phyloP scores from a whole-genome alignment of 2,888 invertebrate genomes.

The Pomacea canaliculata region DNA sequence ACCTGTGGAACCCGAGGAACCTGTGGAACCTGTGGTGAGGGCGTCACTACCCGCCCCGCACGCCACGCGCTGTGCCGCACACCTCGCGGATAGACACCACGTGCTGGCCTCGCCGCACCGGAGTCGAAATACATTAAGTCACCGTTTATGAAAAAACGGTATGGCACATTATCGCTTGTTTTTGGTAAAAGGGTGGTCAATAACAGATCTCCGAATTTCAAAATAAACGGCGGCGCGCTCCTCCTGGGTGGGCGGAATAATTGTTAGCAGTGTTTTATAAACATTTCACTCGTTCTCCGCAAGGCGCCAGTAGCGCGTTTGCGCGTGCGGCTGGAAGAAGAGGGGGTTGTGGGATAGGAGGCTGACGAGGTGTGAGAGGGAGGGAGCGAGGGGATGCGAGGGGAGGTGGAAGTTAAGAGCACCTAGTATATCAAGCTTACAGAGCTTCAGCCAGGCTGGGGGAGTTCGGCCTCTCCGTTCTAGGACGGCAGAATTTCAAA shows the following conservation, averaged over 20 bases:
- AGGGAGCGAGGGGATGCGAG: not conserved
- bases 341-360: not conserved
- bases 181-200: conserved; percentile 60
- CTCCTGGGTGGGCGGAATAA: conserved; percentile 55
- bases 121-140: conserved; percentile 41
- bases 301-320: not conserved
- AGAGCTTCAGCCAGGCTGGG: too few species aligned
- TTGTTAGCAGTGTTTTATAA: conserved; percentile 51
- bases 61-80: too few species aligned
- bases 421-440: too few species aligned
- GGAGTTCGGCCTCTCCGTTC: too few species aligned
- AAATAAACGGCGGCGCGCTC: conserved; percentile 49
- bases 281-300: conserved; percentile 32
- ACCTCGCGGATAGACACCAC: too few species aligned
- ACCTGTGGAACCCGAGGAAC: too few species aligned
- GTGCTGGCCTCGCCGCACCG: conserved; percentile 19
- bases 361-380: not conserved
- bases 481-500: too few species aligned
- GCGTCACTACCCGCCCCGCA: too few species aligned
- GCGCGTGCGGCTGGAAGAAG: not conserved
- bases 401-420: not conserved
- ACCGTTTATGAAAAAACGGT: conserved; percentile 33
- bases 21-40: too few species aligned
- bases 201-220: conserved; percentile 56
- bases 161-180: conserved; percentile 45